phyloP scores from a whole-genome alignment of 2,888 invertebrate species.

The Petrophora chlorosata region DNA sequence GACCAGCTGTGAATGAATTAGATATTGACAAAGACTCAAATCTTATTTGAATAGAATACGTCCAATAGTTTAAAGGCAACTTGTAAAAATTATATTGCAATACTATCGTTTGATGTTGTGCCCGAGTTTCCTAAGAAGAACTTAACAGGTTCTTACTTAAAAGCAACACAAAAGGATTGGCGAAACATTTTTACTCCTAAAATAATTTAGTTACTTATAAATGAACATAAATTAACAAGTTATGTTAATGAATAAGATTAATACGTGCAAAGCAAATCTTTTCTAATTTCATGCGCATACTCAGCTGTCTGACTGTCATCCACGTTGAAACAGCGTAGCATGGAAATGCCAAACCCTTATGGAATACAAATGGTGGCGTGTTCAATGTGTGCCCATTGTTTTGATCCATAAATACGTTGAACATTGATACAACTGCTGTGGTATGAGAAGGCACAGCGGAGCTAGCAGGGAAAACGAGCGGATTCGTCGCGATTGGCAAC shows the following conservation, averaged over 20 bases:
- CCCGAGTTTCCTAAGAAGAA: no score
- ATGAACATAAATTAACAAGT: no score
- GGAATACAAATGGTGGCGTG: conserved; percentile 42
- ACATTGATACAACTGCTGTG: conserved; percentile 37
- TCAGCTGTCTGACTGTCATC: conserved; percentile 23
- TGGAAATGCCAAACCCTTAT: conserved; percentile 45
- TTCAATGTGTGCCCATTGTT: conserved; percentile 50
- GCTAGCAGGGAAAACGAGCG: conserved; percentile 44
- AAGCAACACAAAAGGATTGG: no score
- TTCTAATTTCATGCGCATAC: conserved; percentile 23
- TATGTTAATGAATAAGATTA: conserved; percentile 4
- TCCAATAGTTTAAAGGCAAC: not conserved
- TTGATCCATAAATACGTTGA: conserved; percentile 49
- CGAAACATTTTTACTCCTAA: no score
- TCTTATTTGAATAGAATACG: conserved; percentile 18
- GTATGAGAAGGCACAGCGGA: conserved; percentile 40
- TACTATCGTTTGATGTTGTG: no score
- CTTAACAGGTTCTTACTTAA: no score
- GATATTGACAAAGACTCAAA: conserved; percentile 31
- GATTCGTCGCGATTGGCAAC: conserved; percentile 60
- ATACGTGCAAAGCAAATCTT: conserved; percentile 1
- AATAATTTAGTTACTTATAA: no score
- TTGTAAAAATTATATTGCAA: not conserved
- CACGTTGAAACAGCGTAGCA: conserved; percentile 37
- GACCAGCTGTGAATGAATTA: conserved; percentile 36